Evolutionary conservation across 2,797 vertebrate species (phyloP).

Genomic region (Sebastes diaconus): DNA sequence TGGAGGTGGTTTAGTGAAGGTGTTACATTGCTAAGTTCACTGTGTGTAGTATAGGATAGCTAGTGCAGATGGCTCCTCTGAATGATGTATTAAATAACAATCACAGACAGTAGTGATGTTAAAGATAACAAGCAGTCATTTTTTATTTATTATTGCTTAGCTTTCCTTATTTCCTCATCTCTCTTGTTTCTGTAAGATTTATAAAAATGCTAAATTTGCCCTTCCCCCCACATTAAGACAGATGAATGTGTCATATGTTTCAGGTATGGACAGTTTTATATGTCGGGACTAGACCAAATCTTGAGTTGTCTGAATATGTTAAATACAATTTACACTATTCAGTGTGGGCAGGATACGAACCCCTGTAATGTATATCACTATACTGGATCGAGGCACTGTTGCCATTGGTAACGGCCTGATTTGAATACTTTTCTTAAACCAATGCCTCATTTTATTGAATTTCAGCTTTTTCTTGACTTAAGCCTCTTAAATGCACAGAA

Average conservation of each 20-base stretch:
- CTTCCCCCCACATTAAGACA: conserved; percentile 34
- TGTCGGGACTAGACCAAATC: neutral
- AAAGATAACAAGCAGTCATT: conserved; percentile 8
- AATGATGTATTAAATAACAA: conserved; percentile 20
- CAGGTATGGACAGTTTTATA: conserved; percentile 24
- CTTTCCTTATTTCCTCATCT: conserved; percentile 33
- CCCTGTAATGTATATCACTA: neutral
- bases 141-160: conserved; percentile 55
- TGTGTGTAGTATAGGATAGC: conserved; percentile 1
- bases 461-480: neutral
- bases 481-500: neutral
- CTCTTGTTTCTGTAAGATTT: conserved; percentile 29
- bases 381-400: neutral
- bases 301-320: neutral
- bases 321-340: conserved; percentile 16
- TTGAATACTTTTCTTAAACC: neutral
- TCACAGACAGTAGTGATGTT: conserved; percentile 18
- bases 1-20: conserved; percentile 46
- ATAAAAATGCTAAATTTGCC: conserved; percentile 25
- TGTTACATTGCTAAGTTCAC: conserved; percentile 26
- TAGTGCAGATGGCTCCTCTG: conserved; percentile 20
- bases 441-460: neutral
- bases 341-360: conserved; percentile 12
- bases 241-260: conserved; percentile 69
- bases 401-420: neutral